A percentile compares a stretch with the other conserved stretches of the same genome.
Evolutionary conservation across 2,113 vertebrate genomes (phyloP).

Genomic region (Tachuris rubrigastra): DNA sequence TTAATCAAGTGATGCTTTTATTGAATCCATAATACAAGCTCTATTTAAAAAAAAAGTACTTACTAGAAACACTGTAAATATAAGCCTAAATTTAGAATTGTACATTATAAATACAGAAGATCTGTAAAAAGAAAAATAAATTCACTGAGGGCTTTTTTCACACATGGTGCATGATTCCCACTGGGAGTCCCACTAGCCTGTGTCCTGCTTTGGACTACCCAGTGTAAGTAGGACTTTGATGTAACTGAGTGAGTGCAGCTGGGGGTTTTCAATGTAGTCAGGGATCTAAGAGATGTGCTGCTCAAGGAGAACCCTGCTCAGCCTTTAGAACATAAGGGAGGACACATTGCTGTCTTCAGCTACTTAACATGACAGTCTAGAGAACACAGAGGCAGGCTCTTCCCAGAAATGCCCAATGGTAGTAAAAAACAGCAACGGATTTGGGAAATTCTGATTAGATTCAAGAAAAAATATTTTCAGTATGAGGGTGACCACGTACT

Average conservation of each 20-base stretch:
- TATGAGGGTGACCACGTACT: background rate
- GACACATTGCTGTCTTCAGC: background rate
- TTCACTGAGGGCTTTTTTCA: background rate
- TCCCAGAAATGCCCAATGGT: background rate
- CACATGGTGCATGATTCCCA: background rate
- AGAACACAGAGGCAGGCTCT: background rate
- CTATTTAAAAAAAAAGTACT: background rate
- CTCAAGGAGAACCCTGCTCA: background rate
- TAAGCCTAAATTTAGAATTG: background rate
- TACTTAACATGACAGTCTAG: background rate
- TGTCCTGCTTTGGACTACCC: background rate
- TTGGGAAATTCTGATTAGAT: background rate
- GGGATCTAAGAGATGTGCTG: background rate
- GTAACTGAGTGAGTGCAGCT: background rate
- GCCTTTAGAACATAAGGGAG: background rate
- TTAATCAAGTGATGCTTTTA: background rate
- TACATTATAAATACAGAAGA: background rate
- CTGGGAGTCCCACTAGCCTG: too few species aligned
- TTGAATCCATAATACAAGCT: background rate
- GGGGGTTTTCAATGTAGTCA: background rate
- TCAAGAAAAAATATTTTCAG: background rate
- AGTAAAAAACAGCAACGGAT: background rate
- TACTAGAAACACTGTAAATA: background rate
- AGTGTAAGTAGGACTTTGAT: background rate
- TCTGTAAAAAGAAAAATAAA: background rate